phyloP scores from a whole-genome alignment of 2,797 vertebrate genomes.

The Pseudochromis fuscus region DNA sequence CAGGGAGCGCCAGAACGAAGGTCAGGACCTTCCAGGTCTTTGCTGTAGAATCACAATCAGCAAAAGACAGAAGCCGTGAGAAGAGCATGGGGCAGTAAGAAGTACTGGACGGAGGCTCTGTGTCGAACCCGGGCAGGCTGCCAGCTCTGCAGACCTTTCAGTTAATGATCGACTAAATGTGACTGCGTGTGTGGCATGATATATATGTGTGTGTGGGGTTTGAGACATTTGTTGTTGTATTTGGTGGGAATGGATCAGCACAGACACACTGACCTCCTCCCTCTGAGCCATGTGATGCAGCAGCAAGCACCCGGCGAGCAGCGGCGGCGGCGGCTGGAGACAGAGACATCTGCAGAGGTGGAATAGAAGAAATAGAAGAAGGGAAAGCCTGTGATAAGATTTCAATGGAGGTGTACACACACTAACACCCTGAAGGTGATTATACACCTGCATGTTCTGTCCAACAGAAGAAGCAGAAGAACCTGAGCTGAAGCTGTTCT shows the following conservation, averaged over 20 bases:
- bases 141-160: slow-evolving; percentile 30
- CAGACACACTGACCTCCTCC: slow-evolving; percentile 77
- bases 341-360: slow-evolving; percentile 70
- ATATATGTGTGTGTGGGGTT: too few relatives aligned
- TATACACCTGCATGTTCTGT: not conserved
- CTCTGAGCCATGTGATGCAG: slow-evolving; percentile 81
- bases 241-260: not conserved
- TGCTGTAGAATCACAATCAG: slow-evolving; percentile 70
- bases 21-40: slow-evolving; percentile 88
- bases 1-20: slow-evolving; percentile 85
- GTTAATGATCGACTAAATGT: slow-evolving; percentile 51
- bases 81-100: too few relatives aligned
- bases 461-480: not conserved
- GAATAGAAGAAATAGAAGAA: not conserved
- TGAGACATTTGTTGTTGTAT: not conserved
- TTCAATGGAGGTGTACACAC: too few relatives aligned
- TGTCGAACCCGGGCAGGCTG: slow-evolving; percentile 29
- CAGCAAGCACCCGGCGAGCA: slow-evolving; percentile 75
- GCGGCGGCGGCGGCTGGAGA: slow-evolving; percentile 68
- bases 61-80: not conserved
- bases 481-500: not conserved
- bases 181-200: not conserved
- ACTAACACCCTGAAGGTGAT: not conserved
- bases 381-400: not conserved
- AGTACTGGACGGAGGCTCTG: too few relatives aligned